These are phyloP conservation scores for Rostratula benghalensis DNA, from an alignment of 2,113 vertebrate genomes.

Conservation along the genomic window DNA sequence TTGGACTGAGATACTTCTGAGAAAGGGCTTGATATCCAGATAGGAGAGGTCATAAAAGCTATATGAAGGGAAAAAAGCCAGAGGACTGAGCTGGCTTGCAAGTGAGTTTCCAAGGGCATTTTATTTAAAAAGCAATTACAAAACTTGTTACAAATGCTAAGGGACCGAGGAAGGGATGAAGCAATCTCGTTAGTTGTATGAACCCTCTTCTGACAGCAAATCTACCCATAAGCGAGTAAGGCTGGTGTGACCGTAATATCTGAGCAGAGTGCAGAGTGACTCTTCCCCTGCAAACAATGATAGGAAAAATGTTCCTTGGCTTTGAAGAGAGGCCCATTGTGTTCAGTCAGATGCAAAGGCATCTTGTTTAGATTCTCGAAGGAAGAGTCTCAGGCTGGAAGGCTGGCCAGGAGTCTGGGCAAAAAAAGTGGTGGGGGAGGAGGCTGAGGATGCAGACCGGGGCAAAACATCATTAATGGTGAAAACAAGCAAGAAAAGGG, in stretches of 20 bases:
- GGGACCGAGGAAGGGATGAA: constrained; percentile 49
- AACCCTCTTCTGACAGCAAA: constrained; percentile 28
- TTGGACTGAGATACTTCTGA: constrained; percentile 42
- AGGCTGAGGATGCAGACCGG: not conserved
- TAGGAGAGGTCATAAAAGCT: constrained; percentile 63
- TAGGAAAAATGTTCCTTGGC: constrained; percentile 61
- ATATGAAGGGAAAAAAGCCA: constrained; percentile 51
- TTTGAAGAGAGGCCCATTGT: constrained; percentile 61
- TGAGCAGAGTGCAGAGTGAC: constrained; percentile 38
- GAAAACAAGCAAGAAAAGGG: not conserved
- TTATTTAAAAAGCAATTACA: constrained; percentile 51
- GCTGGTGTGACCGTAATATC: not conserved
- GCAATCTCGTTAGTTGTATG: not conserved
- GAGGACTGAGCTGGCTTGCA: constrained; percentile 44
- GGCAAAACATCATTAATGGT: not conserved
- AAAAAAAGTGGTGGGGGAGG: not conserved
- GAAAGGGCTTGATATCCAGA: constrained; percentile 50
- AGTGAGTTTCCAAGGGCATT: constrained; percentile 46
- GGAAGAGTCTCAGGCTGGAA: constrained; percentile 13
- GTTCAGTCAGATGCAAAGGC: constrained; percentile 56
- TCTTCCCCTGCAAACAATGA: constrained; percentile 60
- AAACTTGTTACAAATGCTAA: constrained; percentile 46
- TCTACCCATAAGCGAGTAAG: not conserved
- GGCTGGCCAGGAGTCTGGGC: not conserved
- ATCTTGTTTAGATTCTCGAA: constrained; percentile 49